Base-by-base conservation (phyloP, 2,113 vertebrate genomes). In the Neofelis nebulosa region DNA sequence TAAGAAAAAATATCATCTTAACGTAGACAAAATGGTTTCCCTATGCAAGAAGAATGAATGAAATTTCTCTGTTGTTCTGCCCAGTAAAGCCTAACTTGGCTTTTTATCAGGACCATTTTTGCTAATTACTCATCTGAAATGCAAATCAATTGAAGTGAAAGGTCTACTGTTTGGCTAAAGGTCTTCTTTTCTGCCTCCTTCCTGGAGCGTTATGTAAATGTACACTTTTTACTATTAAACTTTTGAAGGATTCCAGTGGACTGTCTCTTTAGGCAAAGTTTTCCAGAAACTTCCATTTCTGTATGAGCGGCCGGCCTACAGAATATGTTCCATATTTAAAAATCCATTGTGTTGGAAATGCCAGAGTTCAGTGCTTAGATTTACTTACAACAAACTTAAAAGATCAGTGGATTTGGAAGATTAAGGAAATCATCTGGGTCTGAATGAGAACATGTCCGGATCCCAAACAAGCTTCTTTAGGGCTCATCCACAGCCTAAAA, bases 301-400 rank as follows among this genome's bases (percentile, higher is more conserved):
- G 4, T 63, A 36, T 76, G 16, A 69, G 25, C n/a, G 10, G 2
- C 23, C n/a, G 18, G 2, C 23, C 33, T 31, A 74, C 33, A 9
- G 7, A 52, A 52, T 45, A 33, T 25, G 7, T 36, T 61, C 25
- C 31, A 23, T 65, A 71, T 90, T 45, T 82, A 83, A 83, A 78
- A 50, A 82, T 18, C 4, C 1, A 69, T 7, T 81, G 15, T 76
- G 27, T 71, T 91, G 73, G 52, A 89, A 52, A 68, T 74, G 15
- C 23, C 92, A 29, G 9, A 23, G 50, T 88, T 91, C 23, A 48
- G 19, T 36, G 8, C 38, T 93, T 7, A 83, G 8, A 25, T 91
- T 81, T 84, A 88, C 8, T 93, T 81, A 65, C 5, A 81, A 83
- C n/a, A 82, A 94, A 94, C 80, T 29, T 12, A 71, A 95, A 55